Percentiles rank a stretch among this genome's conserved stretches.
These are phyloP conservation scores for Pseudomyrmex cubaensis DNA, from an alignment of 1,140 invertebrate genomes.

Conservation along the genomic window DNA sequence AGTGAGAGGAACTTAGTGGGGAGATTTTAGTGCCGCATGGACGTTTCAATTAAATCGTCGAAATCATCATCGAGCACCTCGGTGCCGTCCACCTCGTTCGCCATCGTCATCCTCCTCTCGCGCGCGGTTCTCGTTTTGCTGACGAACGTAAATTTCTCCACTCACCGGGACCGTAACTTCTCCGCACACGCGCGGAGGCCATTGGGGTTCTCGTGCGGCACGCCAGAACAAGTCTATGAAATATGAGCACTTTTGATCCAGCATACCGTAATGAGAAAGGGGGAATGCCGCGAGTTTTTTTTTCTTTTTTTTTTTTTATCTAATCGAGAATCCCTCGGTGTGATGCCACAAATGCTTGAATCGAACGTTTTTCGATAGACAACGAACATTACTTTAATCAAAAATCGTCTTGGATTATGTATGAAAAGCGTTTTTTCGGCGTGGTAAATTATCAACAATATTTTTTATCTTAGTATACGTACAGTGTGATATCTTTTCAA, in stretches of 20 bases:
- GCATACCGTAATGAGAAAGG: slow-evolving; percentile 61
- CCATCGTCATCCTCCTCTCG: slow-evolving; percentile 47
- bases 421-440: background rate
- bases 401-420: background rate
- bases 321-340: background rate
- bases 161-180: slow-evolving; percentile 51
- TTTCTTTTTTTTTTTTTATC: background rate
- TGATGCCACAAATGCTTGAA: slow-evolving; percentile 41
- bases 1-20: background rate
- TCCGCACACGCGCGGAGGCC: slow-evolving; percentile 26
- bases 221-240: slow-evolving; percentile 59
- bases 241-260: slow-evolving; percentile 61
- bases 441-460: background rate
- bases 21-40: slow-evolving; percentile 68
- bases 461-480: background rate
- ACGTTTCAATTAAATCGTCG: slow-evolving; percentile 80
- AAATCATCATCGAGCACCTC: slow-evolving; percentile 67
- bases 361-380: slow-evolving; percentile 32
- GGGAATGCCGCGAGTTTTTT: slow-evolving; percentile 41
- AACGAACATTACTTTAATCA: slow-evolving; percentile 9
- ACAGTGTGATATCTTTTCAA: background rate
- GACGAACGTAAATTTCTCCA: slow-evolving; percentile 68
- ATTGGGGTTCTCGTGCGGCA: slow-evolving; percentile 55
- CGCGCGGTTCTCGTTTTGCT: slow-evolving; percentile 48
- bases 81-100: slow-evolving; percentile 48